These are phyloP conservation scores for Listronotus oregonensis DNA, from an alignment of 1,140 invertebrate genomes.

Conservation along the genomic window DNA sequence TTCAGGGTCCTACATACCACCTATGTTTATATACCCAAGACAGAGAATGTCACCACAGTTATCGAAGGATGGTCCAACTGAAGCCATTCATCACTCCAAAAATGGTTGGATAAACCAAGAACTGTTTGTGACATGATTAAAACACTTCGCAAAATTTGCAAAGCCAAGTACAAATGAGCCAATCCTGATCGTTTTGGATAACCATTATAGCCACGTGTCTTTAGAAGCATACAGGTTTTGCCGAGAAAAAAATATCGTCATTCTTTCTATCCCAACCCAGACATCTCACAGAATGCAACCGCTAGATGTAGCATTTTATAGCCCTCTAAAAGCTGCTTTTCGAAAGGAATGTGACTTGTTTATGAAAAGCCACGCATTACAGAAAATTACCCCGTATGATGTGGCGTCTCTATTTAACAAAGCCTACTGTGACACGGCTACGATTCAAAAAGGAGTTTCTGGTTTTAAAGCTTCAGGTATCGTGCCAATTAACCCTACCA, in stretches of 20 bases:
- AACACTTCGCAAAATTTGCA: slow-evolving; percentile 52
- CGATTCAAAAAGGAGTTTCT: slow-evolving; percentile 15
- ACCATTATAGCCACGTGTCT: slow-evolving; percentile 23
- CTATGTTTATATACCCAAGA: too few species aligned
- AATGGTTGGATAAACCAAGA: slow-evolving; percentile 53
- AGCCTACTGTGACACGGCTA: slow-evolving; percentile 9
- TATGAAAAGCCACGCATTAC: slow-evolving; percentile 8
- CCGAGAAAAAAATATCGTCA: slow-evolving; percentile 6
- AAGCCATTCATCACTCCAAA: slow-evolving; percentile 47
- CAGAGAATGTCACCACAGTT: slow-evolving; percentile 13
- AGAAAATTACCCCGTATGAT: slow-evolving; percentile 19
- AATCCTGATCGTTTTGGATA: slow-evolving; percentile 23
- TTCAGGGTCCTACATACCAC: too few species aligned
- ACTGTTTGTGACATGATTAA: slow-evolving; percentile 48
- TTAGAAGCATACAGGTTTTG: slow-evolving; percentile 16
- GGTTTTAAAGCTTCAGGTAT: too few species aligned
- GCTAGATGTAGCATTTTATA: slow-evolving; percentile 24
- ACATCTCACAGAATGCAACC: slow-evolving; percentile 22
- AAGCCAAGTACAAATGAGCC: too few species aligned
- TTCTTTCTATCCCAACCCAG: slow-evolving; percentile 12
- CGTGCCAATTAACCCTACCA: too few species aligned
- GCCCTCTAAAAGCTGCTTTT: slow-evolving; percentile 15
- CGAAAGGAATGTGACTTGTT: slow-evolving; percentile 14
- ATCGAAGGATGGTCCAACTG: slow-evolving; percentile 50
- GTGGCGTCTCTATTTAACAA: slow-evolving; percentile 15